Evolutionary conservation across 1,140 invertebrate genomes (phyloP).

Genomic region (Bathynomus jamesi): DNA sequence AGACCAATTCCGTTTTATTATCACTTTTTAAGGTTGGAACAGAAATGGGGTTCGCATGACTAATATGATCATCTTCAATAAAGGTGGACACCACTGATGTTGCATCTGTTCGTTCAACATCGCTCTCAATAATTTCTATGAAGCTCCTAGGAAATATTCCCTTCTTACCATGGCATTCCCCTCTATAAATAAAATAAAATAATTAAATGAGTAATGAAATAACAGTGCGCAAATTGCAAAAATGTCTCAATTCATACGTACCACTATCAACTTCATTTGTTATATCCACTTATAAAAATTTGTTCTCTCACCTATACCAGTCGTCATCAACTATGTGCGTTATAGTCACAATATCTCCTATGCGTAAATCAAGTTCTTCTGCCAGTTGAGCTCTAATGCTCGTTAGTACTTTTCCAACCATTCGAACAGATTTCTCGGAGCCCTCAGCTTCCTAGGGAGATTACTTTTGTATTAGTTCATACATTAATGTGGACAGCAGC

Average conservation of each 20-base stretch:
- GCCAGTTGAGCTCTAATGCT: constrained; percentile 49
- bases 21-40: neutral
- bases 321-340: constrained; percentile 49
- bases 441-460: neutral
- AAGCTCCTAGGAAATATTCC: constrained; percentile 44
- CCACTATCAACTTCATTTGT: neutral
- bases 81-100: neutral
- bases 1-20: neutral
- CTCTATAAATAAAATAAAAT: constrained; percentile 34
- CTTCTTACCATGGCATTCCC: constrained; percentile 38
- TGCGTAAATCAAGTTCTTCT: constrained; percentile 49
- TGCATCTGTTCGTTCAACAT: neutral
- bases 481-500: no score
- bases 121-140: constrained; percentile 41
- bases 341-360: constrained; percentile 49
- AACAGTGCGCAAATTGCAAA: neutral
- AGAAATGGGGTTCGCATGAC: neutral
- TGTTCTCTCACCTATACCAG: constrained; percentile 46
- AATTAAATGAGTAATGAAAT: no score
- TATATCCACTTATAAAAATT: neutral
- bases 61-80: neutral
- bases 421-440: neutral
- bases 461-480: no score
- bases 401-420: constrained; percentile 45
- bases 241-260: neutral